phyloP scores from a whole-genome alignment of 2,113 vertebrate genomes.

The Hyaena hyaena region DNA sequence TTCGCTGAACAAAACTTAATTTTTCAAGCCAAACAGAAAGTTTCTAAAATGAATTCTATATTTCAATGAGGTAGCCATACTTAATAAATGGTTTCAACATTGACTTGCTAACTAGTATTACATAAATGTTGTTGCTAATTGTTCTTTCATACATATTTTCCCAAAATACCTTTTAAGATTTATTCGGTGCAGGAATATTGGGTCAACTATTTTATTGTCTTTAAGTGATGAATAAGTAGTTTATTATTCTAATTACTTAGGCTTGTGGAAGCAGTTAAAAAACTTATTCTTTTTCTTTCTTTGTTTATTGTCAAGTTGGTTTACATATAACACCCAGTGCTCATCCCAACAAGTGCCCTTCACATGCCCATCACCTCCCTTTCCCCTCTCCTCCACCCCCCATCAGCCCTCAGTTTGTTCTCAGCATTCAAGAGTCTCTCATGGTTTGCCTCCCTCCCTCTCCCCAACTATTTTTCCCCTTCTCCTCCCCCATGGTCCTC shows the following conservation, averaged over 20 bases:
- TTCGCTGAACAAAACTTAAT: conserved; percentile 46
- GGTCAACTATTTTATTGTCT: not conserved
- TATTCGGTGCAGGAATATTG: not conserved
- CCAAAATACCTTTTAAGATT: conserved; percentile 48
- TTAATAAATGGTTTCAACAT: conserved; percentile 49
- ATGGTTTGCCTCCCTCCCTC: too few species aligned
- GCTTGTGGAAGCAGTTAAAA: conserved; percentile 22
- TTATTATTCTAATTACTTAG: conserved; percentile 6
- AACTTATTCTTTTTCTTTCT: not conserved
- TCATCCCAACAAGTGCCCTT: too few species aligned
- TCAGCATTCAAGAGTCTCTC: too few species aligned
- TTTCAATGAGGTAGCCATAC: conserved; percentile 38
- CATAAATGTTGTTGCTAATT: not conserved
- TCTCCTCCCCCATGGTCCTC: too few species aligned
- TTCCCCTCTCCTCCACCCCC: too few species aligned
- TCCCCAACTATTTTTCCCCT: too few species aligned
- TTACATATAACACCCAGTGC: too few species aligned
- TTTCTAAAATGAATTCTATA: conserved; percentile 33
- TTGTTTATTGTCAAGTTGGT: too few species aligned
- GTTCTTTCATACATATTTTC: not conserved
- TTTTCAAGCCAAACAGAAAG: conserved; percentile 51
- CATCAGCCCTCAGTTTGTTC: too few species aligned
- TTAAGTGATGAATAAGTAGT: conserved; percentile 1
- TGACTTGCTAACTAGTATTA: not conserved
- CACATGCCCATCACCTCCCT: too few species aligned